These are phyloP conservation scores for Darevskia mixta DNA, from an alignment of 2,797 vertebrate species.

Conservation along the genomic window DNA sequence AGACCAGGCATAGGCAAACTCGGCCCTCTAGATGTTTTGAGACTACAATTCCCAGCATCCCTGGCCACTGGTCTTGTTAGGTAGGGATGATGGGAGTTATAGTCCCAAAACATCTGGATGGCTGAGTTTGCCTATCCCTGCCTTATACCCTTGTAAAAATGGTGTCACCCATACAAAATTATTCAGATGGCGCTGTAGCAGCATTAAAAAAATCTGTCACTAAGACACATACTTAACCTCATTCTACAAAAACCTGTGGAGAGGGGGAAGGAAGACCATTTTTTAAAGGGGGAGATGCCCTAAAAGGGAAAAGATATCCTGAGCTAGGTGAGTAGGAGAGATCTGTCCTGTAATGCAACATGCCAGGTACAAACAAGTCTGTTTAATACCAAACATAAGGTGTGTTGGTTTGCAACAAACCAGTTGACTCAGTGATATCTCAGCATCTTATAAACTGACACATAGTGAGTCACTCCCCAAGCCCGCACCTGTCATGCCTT, in stretches of 20 bases:
- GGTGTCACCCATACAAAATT: background rate
- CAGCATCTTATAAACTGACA: background rate
- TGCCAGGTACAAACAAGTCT: background rate
- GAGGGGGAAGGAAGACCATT: background rate
- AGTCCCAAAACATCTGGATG: too few species aligned
- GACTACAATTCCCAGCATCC: too few species aligned
- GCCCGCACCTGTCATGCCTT: background rate
- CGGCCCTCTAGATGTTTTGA: too few species aligned
- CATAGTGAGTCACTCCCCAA: background rate
- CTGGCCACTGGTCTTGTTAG: too few species aligned
- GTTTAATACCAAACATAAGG: background rate
- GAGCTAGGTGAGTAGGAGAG: background rate
- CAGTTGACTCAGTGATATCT: background rate
- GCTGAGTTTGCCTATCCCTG: background rate
- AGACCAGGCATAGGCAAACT: too few species aligned
- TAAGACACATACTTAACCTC: too few species aligned
- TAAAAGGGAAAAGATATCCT: background rate
- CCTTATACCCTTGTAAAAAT: background rate
- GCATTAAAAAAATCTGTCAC: too few species aligned
- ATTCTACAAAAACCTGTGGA: too few species aligned
- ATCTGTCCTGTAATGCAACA: constrained; percentile 7
- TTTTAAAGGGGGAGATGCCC: too few species aligned
- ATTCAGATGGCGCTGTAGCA: background rate
- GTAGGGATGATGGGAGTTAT: too few species aligned
- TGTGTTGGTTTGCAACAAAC: constrained; percentile 13